Evolutionary conservation across 2,888 invertebrate species (phyloP).

Genomic region (Apomyelois bistriatella): DNA sequence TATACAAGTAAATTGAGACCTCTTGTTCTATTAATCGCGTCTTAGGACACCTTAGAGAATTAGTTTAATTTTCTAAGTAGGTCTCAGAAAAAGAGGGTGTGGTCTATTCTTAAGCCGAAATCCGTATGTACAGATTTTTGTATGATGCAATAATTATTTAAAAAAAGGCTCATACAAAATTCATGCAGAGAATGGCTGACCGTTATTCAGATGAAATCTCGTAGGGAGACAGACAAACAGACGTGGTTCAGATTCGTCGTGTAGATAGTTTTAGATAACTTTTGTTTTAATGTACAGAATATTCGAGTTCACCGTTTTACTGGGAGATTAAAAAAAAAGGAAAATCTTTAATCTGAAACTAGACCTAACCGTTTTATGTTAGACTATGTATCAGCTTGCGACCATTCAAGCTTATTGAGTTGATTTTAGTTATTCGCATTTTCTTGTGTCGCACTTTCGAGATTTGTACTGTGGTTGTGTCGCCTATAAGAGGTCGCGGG

Average conservation of each 20-base stretch:
- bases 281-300: neutral
- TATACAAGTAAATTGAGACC: too few relatives aligned
- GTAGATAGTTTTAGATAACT: conserved; percentile 16
- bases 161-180: neutral
- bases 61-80: too few relatives aligned
- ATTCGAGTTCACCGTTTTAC: neutral
- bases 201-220: conserved; percentile 8
- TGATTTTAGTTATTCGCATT: too few relatives aligned
- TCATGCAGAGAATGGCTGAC: neutral
- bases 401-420: too few relatives aligned
- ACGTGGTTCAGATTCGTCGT: conserved; percentile 19
- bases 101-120: neutral
- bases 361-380: neutral
- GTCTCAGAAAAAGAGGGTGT: too few relatives aligned
- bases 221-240: neutral
- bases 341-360: neutral
- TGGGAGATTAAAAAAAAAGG: neutral
- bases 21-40: too few relatives aligned
- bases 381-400: too few relatives aligned
- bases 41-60: too few relatives aligned
- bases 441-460: too few relatives aligned
- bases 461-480: too few relatives aligned
- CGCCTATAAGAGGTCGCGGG: too few relatives aligned
- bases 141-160: neutral
- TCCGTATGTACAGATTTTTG: neutral